phyloP scores from a whole-genome alignment of 2,888 invertebrate genomes.

The Nymphalis polychloros region DNA sequence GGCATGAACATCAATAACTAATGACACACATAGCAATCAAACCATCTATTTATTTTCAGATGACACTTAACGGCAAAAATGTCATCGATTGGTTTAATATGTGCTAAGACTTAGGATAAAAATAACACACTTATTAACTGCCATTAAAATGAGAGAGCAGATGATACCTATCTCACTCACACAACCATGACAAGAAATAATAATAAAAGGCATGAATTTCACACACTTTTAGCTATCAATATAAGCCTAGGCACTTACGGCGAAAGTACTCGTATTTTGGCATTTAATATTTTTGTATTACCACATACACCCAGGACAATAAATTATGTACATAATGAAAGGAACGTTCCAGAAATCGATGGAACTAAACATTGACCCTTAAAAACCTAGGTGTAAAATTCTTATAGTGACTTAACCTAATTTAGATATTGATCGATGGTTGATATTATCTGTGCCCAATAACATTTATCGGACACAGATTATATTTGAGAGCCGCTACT shows the following conservation, averaged over 20 bases:
- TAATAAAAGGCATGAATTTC: slow-evolving; percentile 10
- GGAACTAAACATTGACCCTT: slow-evolving; percentile 36
- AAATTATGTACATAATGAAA: slow-evolving; percentile 35
- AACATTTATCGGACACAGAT: slow-evolving; percentile 8
- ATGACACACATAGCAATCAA: background rate
- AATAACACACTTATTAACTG: slow-evolving; percentile 15
- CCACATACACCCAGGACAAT: slow-evolving; percentile 31
- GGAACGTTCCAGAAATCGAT: slow-evolving; percentile 29
- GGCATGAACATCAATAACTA: slow-evolving; percentile 6
- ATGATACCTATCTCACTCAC: slow-evolving; percentile 36
- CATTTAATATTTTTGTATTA: slow-evolving; percentile 44
- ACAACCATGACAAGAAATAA: slow-evolving; percentile 34
- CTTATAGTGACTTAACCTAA: slow-evolving; percentile 45
- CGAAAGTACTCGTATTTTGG: slow-evolving; percentile 64
- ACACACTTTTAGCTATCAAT: slow-evolving; percentile 35
- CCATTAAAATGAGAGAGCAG: slow-evolving; percentile 30
- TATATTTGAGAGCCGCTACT: slow-evolving; percentile 18
- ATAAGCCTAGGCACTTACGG: slow-evolving; percentile 75
- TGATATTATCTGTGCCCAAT: slow-evolving; percentile 7
- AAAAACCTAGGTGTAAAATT: slow-evolving; percentile 29
- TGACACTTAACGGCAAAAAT: background rate
- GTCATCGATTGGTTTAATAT: slow-evolving; percentile 9
- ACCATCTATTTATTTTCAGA: background rate
- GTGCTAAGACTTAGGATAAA: slow-evolving; percentile 7
- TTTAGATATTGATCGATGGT: slow-evolving; percentile 51